Base-by-base conservation (phyloP, 2,113 vertebrate genomes). In the Macaca nemestrina region DNA sequence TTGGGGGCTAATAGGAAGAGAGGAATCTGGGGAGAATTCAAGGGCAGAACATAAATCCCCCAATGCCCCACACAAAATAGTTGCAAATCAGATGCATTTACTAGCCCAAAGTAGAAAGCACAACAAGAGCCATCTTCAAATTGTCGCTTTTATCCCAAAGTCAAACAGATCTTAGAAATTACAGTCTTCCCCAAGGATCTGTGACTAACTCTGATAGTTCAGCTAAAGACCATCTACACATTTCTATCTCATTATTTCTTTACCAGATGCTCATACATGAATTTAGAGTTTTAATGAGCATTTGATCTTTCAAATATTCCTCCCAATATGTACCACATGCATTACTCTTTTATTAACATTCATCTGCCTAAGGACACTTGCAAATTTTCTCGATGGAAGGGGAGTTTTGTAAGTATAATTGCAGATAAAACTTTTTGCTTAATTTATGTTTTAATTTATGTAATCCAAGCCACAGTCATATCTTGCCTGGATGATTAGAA, bases 381-480 rank as follows among this genome's bases (percentile, higher is more conserved):
- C 70, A 94, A 83, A 40, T 61, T 97, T 98, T 94, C 79, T 93
- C 93, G 50, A 95, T 83, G 45, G 88, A 97, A 97, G 48, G 20
- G 25, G 73, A 88, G 45, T 92, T 85, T 90, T 61, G 16, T 95
- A 81, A 93, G 48, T 92, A 67, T 27, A 88, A 97, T 73, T 96
- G 2, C 2, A 89, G 72, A 57, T 93, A 61, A 90, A 96, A 97
- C 90, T n/a, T 59, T 95, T 87, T 96, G 61, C 85, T 98, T 97
- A 92, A 80, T 96, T 76, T 9, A 86, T 76, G 17, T 18, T 83
- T 97, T 93, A 55, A 87, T 78, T 88, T 80, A 35, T 27, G 9
- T 64, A 90, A 50, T 88, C 30, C 7, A 93, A 82, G 52, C 50
- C 88, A 92, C 6, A 67, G 35, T 57, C n/a, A 43, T 30, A 73